These are phyloP conservation scores for Physella acuta DNA, from an alignment of 1,140 invertebrate genomes.

Conservation along the genomic window DNA sequence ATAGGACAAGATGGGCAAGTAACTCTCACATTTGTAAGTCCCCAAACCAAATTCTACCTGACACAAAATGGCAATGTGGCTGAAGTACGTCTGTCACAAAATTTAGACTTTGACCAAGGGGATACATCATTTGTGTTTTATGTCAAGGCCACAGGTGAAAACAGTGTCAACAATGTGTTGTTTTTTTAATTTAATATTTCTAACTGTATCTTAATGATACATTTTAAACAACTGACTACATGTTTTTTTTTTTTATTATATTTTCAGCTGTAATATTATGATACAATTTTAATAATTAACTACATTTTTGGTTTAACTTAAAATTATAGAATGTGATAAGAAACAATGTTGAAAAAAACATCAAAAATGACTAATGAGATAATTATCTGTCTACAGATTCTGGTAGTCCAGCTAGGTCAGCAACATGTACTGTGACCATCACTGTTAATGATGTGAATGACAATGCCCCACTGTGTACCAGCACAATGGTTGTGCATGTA, in stretches of 20 bases:
- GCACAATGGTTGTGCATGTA: constrained; percentile 23
- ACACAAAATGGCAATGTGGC: constrained; percentile 13
- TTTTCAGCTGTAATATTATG: no score
- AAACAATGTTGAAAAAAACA: no score
- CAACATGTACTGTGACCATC: constrained; percentile 32
- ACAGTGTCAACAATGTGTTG: no score
- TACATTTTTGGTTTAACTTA: no score
- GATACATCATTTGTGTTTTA: constrained; percentile 10
- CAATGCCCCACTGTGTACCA: constrained; percentile 36
- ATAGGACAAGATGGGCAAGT: constrained; percentile 35
- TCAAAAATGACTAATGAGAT: no score
- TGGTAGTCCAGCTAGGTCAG: constrained; percentile 23
- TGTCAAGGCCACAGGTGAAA: constrained; percentile 7
- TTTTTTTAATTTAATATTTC: no score
- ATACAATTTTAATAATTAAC: no score
- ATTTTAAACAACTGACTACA: no score
- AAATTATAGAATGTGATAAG: no score
- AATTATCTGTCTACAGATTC: constrained; percentile 28
- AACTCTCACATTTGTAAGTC: constrained; percentile 29
- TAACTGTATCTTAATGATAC: no score
- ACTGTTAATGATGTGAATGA: constrained; percentile 42
- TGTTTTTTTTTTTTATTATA: no score
- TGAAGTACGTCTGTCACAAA: constrained; percentile 25
- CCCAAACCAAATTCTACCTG: constrained; percentile 34
- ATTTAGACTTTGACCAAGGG: constrained; percentile 26